Conservation (phyloP, 2,797 vertebrate genomes). For the Stomatorhinus walkeri region DNA sequence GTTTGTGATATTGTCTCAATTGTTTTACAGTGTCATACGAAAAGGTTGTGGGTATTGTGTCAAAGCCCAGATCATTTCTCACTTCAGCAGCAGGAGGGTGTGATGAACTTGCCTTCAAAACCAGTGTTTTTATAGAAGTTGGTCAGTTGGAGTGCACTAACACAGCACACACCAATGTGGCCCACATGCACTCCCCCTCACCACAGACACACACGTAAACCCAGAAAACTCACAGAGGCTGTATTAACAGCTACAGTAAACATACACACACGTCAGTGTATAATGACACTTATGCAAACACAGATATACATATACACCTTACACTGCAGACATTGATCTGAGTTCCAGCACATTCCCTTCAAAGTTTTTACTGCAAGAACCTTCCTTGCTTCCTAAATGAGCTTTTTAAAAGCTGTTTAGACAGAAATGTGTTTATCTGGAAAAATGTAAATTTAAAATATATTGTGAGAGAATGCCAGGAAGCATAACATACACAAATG, state of each 20-base stretch:
- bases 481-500: not conserved
- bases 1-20: not conserved
- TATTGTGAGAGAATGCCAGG: not conserved
- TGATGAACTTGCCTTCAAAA: constrained; percentile 24
- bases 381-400: not conserved
- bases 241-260: constrained; percentile 11
- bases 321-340: constrained; percentile 21
- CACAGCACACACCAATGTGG: constrained; percentile 24
- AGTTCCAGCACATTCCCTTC: not conserved
- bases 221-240: not conserved
- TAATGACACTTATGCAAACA: constrained; percentile 23
- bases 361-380: not conserved
- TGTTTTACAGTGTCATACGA: not conserved
- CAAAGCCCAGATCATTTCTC: constrained; percentile 52
- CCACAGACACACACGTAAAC: not conserved
- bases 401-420: not conserved
- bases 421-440: not conserved
- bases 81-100: constrained; percentile 27
- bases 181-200: not conserved
- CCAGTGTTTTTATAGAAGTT: constrained; percentile 32
- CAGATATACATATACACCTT: not conserved
- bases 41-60: not conserved
- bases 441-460: not conserved
- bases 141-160: constrained; percentile 24
- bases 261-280: constrained; percentile 20